phyloP scores from a whole-genome alignment of 1,140 invertebrate genomes.

The Temnothorax nylanderi region DNA sequence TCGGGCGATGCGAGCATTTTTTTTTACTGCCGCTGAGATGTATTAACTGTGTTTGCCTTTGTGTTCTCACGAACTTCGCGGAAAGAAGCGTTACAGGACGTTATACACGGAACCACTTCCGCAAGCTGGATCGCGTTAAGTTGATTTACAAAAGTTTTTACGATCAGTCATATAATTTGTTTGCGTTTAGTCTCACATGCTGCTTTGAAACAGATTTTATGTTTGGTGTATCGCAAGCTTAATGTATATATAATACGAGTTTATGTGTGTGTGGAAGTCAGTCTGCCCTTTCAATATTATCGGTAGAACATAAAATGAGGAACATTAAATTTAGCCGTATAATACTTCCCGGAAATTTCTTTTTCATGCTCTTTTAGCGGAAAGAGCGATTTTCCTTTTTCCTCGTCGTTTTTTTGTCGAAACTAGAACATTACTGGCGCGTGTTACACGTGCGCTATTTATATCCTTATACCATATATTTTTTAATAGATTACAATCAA shows the following conservation, averaged over 20 bases:
- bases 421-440: neutral
- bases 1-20: neutral
- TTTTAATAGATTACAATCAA: neutral
- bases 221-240: constrained; percentile 3
- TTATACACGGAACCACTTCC: constrained; percentile 6
- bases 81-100: neutral
- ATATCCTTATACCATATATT: neutral
- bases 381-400: neutral
- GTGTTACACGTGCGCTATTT: neutral
- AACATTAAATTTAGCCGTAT: neutral
- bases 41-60: neutral
- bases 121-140: constrained; percentile 42
- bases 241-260: neutral
- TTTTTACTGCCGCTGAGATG: constrained; percentile 5
- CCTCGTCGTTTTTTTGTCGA: neutral
- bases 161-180: constrained; percentile 73
- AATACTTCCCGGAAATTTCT: neutral
- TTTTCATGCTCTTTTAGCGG: neutral
- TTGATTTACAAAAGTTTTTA: constrained; percentile 61
- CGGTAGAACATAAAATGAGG: neutral
- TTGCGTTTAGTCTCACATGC: constrained; percentile 55
- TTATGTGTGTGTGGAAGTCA: neutral
- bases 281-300: neutral
- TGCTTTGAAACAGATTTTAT: constrained; percentile 45
- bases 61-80: neutral